A percentile compares a stretch with the other conserved stretches of the same genome.
Conservation (phyloP, 2,113 vertebrate species). For the Terrapene triunguis region DNA sequence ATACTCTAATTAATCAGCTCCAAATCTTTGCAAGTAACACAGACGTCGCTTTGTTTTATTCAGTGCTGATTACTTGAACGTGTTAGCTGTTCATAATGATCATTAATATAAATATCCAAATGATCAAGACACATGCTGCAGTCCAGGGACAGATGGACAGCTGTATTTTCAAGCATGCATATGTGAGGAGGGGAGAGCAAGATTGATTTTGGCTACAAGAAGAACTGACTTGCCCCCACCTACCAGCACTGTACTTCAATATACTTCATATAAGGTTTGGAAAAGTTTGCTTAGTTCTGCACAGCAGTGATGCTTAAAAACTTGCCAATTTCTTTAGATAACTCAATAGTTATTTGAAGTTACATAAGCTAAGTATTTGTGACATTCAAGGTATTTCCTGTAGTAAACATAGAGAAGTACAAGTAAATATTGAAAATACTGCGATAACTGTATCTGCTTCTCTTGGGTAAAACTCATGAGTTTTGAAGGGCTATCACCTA, state of each 20-base stretch:
- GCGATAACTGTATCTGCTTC: conserved; percentile 9
- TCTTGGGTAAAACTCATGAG: conserved; percentile 12
- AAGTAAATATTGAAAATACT: neutral
- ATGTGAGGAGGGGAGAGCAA: neutral
- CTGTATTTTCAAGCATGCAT: neutral
- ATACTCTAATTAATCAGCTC: neutral
- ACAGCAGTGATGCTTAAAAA: neutral
- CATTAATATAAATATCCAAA: neutral
- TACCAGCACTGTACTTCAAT: neutral
- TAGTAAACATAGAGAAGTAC: conserved; percentile 29
- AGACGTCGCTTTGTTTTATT: rapidly evolving
- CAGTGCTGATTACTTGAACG: neutral
- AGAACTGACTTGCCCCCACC: neutral
- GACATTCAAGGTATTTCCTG: conserved; percentile 59
- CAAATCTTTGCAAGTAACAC: neutral
- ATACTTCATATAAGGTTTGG: neutral
- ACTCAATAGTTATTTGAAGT: neutral
- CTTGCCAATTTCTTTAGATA: neutral
- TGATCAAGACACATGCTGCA: neutral
- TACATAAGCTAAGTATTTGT: conserved; percentile 32
- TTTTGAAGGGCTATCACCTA: neutral
- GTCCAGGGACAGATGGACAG: neutral
- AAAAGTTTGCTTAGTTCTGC: neutral
- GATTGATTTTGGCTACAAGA: neutral
- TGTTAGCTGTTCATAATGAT: neutral